Percentiles rank a stretch among this genome's conserved stretches.
phyloP scores from a whole-genome alignment of 1,140 invertebrate genomes.

The Drosophila suzukii region DNA sequence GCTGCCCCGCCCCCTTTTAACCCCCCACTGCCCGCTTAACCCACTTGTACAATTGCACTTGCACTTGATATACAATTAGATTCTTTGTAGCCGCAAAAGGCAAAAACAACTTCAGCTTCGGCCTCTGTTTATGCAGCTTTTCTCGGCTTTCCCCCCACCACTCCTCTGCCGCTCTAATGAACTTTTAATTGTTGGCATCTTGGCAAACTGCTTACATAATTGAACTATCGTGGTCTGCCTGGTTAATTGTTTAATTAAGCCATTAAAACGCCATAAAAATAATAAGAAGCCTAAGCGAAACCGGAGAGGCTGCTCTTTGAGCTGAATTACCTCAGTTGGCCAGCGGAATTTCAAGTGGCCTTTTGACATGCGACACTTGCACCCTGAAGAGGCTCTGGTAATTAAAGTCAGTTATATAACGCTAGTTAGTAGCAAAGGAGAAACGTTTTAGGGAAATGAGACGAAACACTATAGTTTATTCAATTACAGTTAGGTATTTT shows the following conservation, averaged over 20 bases:
- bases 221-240: slow-evolving; percentile 62
- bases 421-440: background rate
- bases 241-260: slow-evolving; percentile 82
- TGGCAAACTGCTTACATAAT: slow-evolving; percentile 74
- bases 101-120: slow-evolving; percentile 49
- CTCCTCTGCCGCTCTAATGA: slow-evolving; percentile 62
- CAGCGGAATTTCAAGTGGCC: slow-evolving; percentile 51
- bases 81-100: slow-evolving; percentile 67
- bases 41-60: slow-evolving; percentile 68
- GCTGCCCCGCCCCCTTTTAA: slow-evolving; percentile 1
- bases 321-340: slow-evolving; percentile 26
- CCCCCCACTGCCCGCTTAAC: slow-evolving; percentile 18
- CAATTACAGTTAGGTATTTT: too few relatives aligned
- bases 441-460: background rate
- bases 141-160: slow-evolving; percentile 7
- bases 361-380: slow-evolving; percentile 71
- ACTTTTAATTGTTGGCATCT: slow-evolving; percentile 78
- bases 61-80: slow-evolving; percentile 79
- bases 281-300: slow-evolving; percentile 59
- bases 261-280: slow-evolving; percentile 78
- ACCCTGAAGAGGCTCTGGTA: slow-evolving; percentile 1
- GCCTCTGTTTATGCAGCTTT: slow-evolving; percentile 53
- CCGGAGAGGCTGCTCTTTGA: slow-evolving; percentile 22
- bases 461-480: too few relatives aligned
- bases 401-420: slow-evolving; percentile 16